phyloP scores from a whole-genome alignment of 2,797 vertebrate species.

The Clarias platycephalus region DNA sequence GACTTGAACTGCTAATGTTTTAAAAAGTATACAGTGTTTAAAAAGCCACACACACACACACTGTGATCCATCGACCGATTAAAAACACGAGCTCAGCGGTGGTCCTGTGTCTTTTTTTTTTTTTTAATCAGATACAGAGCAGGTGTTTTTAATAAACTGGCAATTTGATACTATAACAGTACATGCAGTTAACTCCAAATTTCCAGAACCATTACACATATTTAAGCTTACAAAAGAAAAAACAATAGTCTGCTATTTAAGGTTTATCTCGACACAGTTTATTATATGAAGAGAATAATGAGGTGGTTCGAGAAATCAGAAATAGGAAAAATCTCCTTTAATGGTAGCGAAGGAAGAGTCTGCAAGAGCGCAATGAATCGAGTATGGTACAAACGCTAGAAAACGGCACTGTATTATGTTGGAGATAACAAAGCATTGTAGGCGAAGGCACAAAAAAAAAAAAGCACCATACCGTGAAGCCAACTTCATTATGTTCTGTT shows the following conservation, averaged over 20 bases:
- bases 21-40: too few relatives aligned
- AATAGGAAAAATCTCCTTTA: background rate
- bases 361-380: background rate
- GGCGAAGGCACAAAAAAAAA: background rate
- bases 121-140: background rate
- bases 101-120: background rate
- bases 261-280: slow-evolving; percentile 2
- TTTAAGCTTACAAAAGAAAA: background rate
- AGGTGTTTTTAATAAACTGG: background rate
- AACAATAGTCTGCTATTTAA: background rate
- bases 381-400: background rate
- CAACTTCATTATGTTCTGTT: background rate
- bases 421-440: background rate
- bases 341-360: background rate
- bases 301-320: background rate
- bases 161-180: background rate
- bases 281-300: background rate
- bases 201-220: background rate
- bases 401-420: background rate
- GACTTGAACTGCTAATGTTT: too few relatives aligned
- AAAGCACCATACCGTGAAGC: background rate
- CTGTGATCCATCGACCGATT: background rate
- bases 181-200: background rate
- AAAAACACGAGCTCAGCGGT: background rate
- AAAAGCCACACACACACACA: too few relatives aligned